A percentile compares a stretch with the other conserved stretches of the same genome.
Conservation (phyloP, 30 jellyfish, hydroid and myxozoan genomes). For the Clytia hemisphaerica region DNA sequence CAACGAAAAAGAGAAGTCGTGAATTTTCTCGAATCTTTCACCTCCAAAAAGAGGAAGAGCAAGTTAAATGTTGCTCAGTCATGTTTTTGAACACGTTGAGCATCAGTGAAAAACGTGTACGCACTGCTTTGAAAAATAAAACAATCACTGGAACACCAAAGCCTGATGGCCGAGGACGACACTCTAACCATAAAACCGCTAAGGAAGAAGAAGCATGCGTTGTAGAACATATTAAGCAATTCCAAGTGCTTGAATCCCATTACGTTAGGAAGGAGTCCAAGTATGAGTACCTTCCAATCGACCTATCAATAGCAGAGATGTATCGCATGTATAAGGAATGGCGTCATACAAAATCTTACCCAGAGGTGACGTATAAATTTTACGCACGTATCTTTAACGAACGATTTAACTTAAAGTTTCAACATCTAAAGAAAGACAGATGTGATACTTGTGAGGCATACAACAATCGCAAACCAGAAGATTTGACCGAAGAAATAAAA, state of each 20-base stretch:
- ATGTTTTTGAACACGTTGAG: conserved; percentile 1
- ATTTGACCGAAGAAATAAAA: neutral
- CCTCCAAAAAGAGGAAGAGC: neutral
- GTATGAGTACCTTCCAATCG: neutral
- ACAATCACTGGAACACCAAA: conserved; percentile 2
- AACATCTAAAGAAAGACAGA: neutral
- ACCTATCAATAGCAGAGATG: neutral
- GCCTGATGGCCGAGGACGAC: neutral
- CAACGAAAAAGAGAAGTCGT: neutral
- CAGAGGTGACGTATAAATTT: neutral
- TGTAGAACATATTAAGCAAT: neutral
- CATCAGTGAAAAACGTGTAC: neutral
- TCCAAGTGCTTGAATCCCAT: conserved; percentile 7
- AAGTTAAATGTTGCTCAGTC: neutral
- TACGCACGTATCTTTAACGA: neutral
- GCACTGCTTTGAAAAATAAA: neutral
- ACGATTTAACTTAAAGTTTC: conserved; percentile 6
- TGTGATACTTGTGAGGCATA: conserved; percentile 14
- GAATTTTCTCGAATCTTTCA: neutral
- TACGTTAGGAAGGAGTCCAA: neutral
- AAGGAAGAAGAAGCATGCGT: neutral
- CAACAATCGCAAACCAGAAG: neutral
- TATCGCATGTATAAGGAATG: neutral
- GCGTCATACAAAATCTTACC: neutral
- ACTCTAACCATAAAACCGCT: neutral